Evolutionary conservation across 2,113 vertebrate genomes (phyloP), one percentile per base, ranked within the genome.

Genomic region (Alaudala cheleensis): DNA sequence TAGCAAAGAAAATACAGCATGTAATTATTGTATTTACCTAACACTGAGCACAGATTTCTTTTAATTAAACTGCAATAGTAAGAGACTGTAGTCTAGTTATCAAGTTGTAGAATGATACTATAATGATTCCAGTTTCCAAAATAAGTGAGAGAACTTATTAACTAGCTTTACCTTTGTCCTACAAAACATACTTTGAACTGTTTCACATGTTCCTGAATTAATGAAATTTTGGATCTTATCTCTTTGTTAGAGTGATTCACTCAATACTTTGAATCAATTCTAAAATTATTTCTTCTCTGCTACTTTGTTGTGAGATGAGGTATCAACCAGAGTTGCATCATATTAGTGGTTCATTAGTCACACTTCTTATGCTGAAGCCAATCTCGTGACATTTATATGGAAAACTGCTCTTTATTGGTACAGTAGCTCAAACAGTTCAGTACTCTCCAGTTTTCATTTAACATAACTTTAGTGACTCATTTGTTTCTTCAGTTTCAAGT

Each of bases 321-420:
- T 90, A 94, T 88, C 86, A 87, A 57, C 47, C 9, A 8, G 44
- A 82, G 37, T 97, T 96, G 92, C 14, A 2, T 96, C 88, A 86
- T 66, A 60, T 83, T 93, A 93, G 83, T 86, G 81, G 94, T 88
- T 96, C 92, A 92, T 95, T 93, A 92, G 81, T 96, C 69, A 93
- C 81, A 83, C 51, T 90, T 95, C 80, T 95, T 44, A 58, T 87
- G 39, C 81, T 86, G 93, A 91, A 96, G 92, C 88, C 88, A 94
- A 89, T 92, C 90, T 91, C 1, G 3, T 94, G 77, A 93, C 77
- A 92, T 81, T 92, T 58, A 47, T 87, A 65, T 57, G 40, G 66
- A 95, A 92, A 96, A 89, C 51, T 83, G 77, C 70, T 91, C 65
- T 85, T 94, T 94, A n/a, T 79, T 90, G 73, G 58, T 94, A 62